phyloP scores from a whole-genome alignment of 2,888 invertebrate genomes.

The Dryococelus australis region DNA sequence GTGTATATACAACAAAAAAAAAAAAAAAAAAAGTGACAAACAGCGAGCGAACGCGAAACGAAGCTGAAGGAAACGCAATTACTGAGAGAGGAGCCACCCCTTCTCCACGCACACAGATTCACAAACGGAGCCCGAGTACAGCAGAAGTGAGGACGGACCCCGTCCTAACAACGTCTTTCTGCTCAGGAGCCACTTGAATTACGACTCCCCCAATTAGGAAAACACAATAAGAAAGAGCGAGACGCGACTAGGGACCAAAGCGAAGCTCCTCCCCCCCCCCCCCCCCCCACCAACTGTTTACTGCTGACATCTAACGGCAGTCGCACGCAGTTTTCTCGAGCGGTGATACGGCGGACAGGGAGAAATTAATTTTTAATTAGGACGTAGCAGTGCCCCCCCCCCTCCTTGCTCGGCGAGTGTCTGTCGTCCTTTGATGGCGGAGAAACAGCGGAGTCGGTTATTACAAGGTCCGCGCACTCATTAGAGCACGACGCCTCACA shows the following conservation, averaged over 20 bases:
- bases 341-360: not conserved
- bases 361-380: not conserved
- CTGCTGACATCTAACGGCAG: constrained; percentile 4
- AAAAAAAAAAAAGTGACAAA: constrained; percentile 28
- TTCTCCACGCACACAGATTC: not conserved
- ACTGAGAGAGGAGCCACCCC: not conserved
- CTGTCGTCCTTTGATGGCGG: too few relatives aligned
- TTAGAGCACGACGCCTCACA: not conserved
- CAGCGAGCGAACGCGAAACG: constrained; percentile 33
- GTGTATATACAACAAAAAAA: constrained; percentile 2
- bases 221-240: constrained; percentile 40
- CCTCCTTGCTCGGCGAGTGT: too few relatives aligned
- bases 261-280: too few relatives aligned
- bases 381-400: not conserved
- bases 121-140: not conserved
- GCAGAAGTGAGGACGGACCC: not conserved
- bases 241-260: not conserved
- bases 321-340: not conserved
- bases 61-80: constrained; percentile 42
- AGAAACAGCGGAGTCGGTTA: too few relatives aligned
- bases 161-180: not conserved
- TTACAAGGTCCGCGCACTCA: not conserved
- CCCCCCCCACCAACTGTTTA: not conserved
- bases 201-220: constrained; percentile 44
- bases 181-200: constrained; percentile 39